Evolutionary conservation across 30 jellyfish, hydroid and myxozoan genomes (phyloP), one percentile per base, ranked within the genome.

Genomic region (Nemopilema nomurai): DNA sequence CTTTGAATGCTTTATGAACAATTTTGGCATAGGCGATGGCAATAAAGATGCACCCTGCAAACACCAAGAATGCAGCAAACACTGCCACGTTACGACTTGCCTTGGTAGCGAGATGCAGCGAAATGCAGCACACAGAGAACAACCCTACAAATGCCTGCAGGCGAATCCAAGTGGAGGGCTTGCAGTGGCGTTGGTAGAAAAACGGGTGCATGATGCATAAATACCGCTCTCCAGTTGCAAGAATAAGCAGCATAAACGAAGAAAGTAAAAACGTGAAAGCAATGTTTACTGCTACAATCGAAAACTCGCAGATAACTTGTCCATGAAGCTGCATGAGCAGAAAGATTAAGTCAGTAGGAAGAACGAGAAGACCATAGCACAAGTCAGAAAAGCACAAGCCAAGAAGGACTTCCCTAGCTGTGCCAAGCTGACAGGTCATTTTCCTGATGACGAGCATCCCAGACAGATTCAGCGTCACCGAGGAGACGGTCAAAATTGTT

Each of bases 141-240:
- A 30, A 1, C 87, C 87, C n/a, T n/a, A n/a, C n/a, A 77, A 17
- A 65, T 49, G 19, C 28, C 0, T n/a, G 78, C 78, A 8, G 27
- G 67, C 70, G 29, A 28, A 13, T 23, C 70, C 76, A 77, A 0
- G 57, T 49, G 22, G 19, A 18, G 16, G 87, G 27, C 0, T 62
- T 31, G 31, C 19, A 28, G 41, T 53, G 28, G 24, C 87, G 63
- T 20, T 53, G 49, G 49, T 77, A 50, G 25, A 77, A 17, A 23
- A 57, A 77, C 13, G 87, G 87, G 28, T 77, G 77, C 1, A 77
- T 30, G 28, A 77, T 77, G 69, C 65, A 9, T 0, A 77, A 18
- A 65, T 77, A 77, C 31, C 87, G 62, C 75, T 77, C 87, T 24
- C 33, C 78, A 23, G 77, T 77, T 49, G 87, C 87, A 24, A 77